Evolutionary conservation across 2,888 invertebrate genomes (phyloP), one percentile per base, ranked within the genome.

Genomic region (Brenthis hecate): DNA sequence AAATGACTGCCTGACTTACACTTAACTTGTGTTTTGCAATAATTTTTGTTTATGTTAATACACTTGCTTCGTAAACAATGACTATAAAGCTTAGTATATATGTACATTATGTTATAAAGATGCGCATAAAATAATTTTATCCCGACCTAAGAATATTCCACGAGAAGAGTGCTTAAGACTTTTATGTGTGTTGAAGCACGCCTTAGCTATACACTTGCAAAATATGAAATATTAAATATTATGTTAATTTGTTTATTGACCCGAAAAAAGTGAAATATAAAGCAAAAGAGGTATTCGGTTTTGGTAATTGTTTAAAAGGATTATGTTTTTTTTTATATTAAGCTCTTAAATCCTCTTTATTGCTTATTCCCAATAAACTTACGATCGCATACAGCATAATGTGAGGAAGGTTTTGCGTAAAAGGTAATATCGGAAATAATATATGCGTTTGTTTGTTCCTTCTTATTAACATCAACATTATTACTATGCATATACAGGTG

Each of bases 161-260:
- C 47, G 47, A 48, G 58, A 58, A 48, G 48, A 28, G 58, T 28
- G 58, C 48, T 60, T 60, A 28, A 60, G 28, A 50, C 23, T 48
- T 60, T 28, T 60, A 58, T 60, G 47, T 47, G 57, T 57, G 57
- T 57, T 57, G 28, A 60, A 43, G 36, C 58, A 28, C 48, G n/a
- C 8, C 28, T 60, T 58, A 47, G 47, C 47, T 28, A 48, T 28
- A 48, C 36, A 11, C 48, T 58, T 23, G 23, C 48, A 23, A 47
- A 56, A 32, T n/a, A 56, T 14, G 23, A 56, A 56, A 56, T 56
- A 56, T 56, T 56, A 56, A 16, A 32, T 56, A 56, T 56, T 56
- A 56, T 56, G 8, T 23, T 23, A 32, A 56, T 32, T 16, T 53
- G 16, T 53, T 16, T 53, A 53, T 53, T 11, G 3, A 19, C 11